These are phyloP conservation scores for Acheta domesticus DNA, from an alignment of 2,888 invertebrate species.

Conservation along the genomic window DNA sequence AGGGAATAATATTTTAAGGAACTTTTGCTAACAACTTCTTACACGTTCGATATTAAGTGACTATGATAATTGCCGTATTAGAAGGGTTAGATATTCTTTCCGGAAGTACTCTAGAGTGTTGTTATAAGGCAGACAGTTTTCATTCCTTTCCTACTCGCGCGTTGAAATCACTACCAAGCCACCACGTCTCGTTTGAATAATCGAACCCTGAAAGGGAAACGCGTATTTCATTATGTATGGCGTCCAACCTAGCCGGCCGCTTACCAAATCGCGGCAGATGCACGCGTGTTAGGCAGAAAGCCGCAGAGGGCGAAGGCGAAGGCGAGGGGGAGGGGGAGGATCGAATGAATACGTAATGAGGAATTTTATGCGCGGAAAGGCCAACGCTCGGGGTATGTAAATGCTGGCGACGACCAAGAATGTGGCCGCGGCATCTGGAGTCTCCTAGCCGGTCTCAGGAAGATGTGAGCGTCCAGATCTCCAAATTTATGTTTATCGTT, in stretches of 20 bases:
- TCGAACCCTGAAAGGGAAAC: background rate
- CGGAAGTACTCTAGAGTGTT: no score
- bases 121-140: no score
- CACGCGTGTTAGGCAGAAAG: background rate
- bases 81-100: no score
- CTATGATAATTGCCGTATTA: no score
- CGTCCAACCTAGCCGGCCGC: background rate
- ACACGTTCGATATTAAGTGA: no score
- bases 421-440: background rate
- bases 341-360: background rate
- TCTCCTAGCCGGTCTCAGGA: no score
- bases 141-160: background rate
- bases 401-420: background rate
- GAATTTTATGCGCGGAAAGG: constrained; percentile 1
- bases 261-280: background rate
- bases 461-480: no score
- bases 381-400: background rate
- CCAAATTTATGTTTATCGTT: no score
- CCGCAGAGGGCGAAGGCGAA: background rate
- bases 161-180: background rate
- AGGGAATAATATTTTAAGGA: no score
- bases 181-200: background rate
- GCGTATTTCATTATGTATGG: background rate
- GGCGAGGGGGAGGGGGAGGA: background rate
- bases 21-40: no score